Evolutionary conservation across 1,140 invertebrate genomes (phyloP).

Genomic region (Phenacoccus solenopsis): DNA sequence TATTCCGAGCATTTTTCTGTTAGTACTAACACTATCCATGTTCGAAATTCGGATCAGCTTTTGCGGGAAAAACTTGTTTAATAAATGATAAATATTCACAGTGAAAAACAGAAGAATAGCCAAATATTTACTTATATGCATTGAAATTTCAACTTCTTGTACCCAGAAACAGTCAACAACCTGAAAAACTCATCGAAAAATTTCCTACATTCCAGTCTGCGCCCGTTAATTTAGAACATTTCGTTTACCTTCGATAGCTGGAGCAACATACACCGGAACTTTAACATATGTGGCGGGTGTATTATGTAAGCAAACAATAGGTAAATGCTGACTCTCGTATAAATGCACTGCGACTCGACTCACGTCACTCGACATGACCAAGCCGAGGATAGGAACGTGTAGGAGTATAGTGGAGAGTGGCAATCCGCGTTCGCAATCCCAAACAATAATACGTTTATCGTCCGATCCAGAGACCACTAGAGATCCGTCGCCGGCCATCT

Average conservation of each 20-base stretch:
- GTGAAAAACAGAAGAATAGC: too few species aligned
- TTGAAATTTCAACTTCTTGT: not conserved
- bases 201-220: too few species aligned
- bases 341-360: conserved; percentile 57
- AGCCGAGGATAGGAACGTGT: conserved; percentile 56
- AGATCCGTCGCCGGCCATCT: conserved; percentile 61
- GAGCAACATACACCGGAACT: conserved; percentile 47
- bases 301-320: conserved; percentile 67
- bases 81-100: too few species aligned
- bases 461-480: conserved; percentile 63
- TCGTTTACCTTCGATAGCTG: not conserved
- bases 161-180: too few species aligned
- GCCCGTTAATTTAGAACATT: too few species aligned
- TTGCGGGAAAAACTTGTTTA: too few species aligned
- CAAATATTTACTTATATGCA: too few species aligned
- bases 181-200: too few species aligned
- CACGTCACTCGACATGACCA: conserved; percentile 63
- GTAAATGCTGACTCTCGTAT: conserved; percentile 57
- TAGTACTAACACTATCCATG: too few species aligned
- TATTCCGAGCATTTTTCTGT: too few species aligned
- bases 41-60: too few species aligned
- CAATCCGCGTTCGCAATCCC: conserved; percentile 64
- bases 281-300: conserved; percentile 69
- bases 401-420: conserved; percentile 58
- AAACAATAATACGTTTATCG: conserved; percentile 66